Base-by-base conservation (phyloP, 2,797 vertebrate genomes). In the Cyprinella venusta region DNA sequence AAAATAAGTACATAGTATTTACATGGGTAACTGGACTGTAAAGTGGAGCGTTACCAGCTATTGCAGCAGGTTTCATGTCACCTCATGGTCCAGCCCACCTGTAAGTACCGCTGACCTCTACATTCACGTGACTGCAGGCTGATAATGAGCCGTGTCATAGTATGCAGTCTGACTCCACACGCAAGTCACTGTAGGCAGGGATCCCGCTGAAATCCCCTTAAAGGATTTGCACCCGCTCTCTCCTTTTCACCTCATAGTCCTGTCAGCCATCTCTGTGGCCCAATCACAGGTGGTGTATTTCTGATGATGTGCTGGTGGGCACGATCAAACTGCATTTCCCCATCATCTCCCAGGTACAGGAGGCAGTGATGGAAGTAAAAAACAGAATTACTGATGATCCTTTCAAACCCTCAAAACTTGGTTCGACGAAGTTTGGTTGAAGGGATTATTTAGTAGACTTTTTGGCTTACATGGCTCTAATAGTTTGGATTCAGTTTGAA, bases 131-230 rank as follows among this genome's bases (percentile, higher is more conserved):
- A 85, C 26, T 56, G 45, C 88, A 36, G 91, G 91, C 85, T 85
- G n/a, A 33, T 91, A 92, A 94, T 94, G 93, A 94, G 88, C 91
- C 85, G 30, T 90, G 92, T 93, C 88, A 89, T 90, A 90, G 89
- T 76, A 61, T 86, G 89, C 87, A 74, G 90, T 90, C 90, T 89
- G 88, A 91, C 88, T 86, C 75, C 33, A 89, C 90, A 89, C 87
- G 80, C 86, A 82, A 93, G 88, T 91, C 89, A 87, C 89, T 85
- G 90, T 87, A 82, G 85, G 56, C 83, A 67, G 79, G 80, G 72
- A 87, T 86, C 68, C 72, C 42, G 18, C 61, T 50, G 50, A 94
- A 95, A 95, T 94, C 94, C 92, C 87, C 92, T 95, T 94, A 95
- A 90, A 92, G 92, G 94, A 94, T 95, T 94, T 91, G 88, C 84